phyloP scores from a whole-genome alignment of 2,888 invertebrate species.

The Parnassius glacialis region DNA sequence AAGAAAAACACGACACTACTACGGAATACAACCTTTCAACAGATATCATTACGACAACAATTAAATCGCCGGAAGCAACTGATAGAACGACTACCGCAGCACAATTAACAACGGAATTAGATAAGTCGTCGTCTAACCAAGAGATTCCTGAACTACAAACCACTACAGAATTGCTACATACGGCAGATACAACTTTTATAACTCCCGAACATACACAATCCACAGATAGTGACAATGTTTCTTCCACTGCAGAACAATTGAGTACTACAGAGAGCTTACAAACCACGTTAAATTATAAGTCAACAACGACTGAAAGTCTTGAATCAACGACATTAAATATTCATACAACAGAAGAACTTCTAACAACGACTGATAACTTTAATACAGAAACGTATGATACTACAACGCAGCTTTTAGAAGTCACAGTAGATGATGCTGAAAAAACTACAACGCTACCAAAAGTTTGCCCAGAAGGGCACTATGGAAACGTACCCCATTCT shows the following conservation, averaged over 20 bases:
- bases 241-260: not conserved
- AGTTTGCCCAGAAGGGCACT: conserved; percentile 31
- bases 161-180: not conserved
- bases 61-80: not conserved
- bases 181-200: not conserved
- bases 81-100: conserved; percentile 11
- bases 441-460: conserved; percentile 1
- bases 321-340: conserved; percentile 3
- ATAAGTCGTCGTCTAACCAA: conserved; percentile 2
- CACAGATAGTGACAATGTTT: not conserved
- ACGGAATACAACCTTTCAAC: conserved; percentile 8
- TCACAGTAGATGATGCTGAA: conserved; percentile 20
- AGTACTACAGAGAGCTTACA: conserved; percentile 9
- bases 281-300: conserved; percentile 1
- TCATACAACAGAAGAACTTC: conserved; percentile 5
- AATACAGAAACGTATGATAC: conserved; percentile 17
- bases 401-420: conserved; percentile 14
- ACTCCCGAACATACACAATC: not conserved
- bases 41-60: not conserved
- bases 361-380: conserved; percentile 7
- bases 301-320: conserved; percentile 7
- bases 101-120: conserved; percentile 15
- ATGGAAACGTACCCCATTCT: conserved; percentile 30
- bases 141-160: not conserved
- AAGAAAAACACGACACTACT: conserved; percentile 3